These are phyloP conservation scores for Fukomys damarensis DNA, from an alignment of 2,113 vertebrate genomes.

Conservation along the genomic window DNA sequence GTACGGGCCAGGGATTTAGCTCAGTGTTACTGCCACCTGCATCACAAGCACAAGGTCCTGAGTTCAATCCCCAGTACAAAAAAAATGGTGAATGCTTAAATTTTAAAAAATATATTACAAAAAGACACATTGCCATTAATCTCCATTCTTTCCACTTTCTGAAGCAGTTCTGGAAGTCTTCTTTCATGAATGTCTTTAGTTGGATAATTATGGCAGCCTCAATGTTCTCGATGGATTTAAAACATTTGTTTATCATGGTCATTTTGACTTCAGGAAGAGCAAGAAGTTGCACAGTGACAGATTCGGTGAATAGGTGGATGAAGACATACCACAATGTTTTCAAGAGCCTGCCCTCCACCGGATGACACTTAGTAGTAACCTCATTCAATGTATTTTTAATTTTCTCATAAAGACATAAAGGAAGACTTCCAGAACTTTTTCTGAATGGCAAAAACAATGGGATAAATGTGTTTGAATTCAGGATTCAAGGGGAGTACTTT, in stretches of 20 bases:
- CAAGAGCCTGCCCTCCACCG: background rate
- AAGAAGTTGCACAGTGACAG: background rate
- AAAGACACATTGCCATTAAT: background rate
- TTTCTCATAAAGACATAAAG: background rate
- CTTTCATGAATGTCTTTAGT: background rate
- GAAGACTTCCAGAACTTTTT: background rate
- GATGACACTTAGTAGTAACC: background rate
- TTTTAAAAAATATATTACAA: background rate
- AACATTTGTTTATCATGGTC: background rate
- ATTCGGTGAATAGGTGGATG: background rate
- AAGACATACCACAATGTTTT: background rate
- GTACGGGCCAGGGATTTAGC: no score
- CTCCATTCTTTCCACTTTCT: background rate
- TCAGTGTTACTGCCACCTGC: no score
- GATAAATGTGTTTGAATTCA: background rate
- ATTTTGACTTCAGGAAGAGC: background rate
- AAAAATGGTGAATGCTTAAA: background rate
- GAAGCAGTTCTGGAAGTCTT: background rate
- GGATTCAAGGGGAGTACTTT: background rate
- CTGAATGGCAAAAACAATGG: background rate
- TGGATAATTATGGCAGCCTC: background rate
- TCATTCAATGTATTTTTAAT: background rate
- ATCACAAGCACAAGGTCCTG: no score
- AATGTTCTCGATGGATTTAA: background rate
- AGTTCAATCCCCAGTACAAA: no score